These are phyloP conservation scores for Penaeus vannamei DNA, from an alignment of 1,140 invertebrate genomes.

Conservation along the genomic window DNA sequence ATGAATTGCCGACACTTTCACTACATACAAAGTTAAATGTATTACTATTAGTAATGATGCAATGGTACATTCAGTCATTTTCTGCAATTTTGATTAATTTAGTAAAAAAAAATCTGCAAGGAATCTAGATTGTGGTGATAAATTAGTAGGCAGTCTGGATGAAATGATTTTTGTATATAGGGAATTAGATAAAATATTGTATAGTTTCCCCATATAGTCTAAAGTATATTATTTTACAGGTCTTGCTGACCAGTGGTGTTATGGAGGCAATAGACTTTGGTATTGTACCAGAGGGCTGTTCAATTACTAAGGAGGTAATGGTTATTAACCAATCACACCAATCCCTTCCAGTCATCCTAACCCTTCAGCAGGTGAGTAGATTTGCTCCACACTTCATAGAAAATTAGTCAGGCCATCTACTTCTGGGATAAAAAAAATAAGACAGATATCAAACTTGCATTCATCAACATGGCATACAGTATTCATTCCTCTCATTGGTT, in stretches of 20 bases:
- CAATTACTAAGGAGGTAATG: not conserved
- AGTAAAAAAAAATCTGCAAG: not conserved
- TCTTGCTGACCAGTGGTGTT: slow-evolving; percentile 37
- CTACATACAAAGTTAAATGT: not conserved
- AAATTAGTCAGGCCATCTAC: not conserved
- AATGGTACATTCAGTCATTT: no score
- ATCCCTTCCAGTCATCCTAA: slow-evolving; percentile 44
- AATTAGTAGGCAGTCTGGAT: no score
- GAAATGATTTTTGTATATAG: no score
- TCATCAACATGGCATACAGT: not conserved
- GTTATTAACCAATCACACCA: slow-evolving; percentile 33
- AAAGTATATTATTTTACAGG: not conserved
- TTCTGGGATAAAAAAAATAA: not conserved
- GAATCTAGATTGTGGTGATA: no score
- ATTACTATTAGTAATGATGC: no score
- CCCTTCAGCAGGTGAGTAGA: slow-evolving; percentile 35
- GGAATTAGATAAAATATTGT: no score
- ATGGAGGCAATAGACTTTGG: slow-evolving; percentile 39
- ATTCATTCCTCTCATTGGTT: not conserved
- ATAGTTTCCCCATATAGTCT: not conserved
- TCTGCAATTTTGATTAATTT: not conserved
- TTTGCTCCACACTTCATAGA: not conserved
- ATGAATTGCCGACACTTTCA: not conserved
- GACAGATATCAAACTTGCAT: not conserved
- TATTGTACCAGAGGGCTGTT: slow-evolving; percentile 44